phyloP scores from a whole-genome alignment of 2,888 invertebrate species.

The Sarcophaga carnaria region DNA sequence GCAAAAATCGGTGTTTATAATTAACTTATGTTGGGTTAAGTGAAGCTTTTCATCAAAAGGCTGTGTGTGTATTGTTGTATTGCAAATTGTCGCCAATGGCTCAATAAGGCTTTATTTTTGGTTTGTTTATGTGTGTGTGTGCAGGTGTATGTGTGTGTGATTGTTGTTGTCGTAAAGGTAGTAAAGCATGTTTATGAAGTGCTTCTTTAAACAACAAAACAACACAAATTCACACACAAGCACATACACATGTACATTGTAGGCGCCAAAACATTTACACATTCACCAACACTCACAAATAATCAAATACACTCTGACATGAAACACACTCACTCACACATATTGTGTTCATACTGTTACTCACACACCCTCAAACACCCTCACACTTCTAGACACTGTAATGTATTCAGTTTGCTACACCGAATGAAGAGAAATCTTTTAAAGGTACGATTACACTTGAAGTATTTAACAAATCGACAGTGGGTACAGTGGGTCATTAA shows the following conservation, averaged over 20 bases:
- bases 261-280: slow-evolving; percentile 33
- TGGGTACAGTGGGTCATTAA: not conserved
- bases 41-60: slow-evolving; percentile 70
- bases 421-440: slow-evolving; percentile 15
- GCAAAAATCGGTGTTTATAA: slow-evolving; percentile 67
- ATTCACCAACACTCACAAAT: slow-evolving; percentile 36
- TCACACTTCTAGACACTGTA: not conserved
- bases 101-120: slow-evolving; percentile 51
- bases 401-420: slow-evolving; percentile 6
- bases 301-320: not conserved
- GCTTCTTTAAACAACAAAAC: slow-evolving; percentile 38
- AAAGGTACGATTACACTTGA: slow-evolving; percentile 47
- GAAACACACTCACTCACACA: not conserved
- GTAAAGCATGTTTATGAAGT: slow-evolving; percentile 45
- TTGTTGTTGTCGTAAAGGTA: slow-evolving; percentile 25
- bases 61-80: slow-evolving; percentile 58
- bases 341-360: no score
- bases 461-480: slow-evolving; percentile 30
- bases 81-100: slow-evolving; percentile 71
- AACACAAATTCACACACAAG: not conserved
- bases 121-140: slow-evolving; percentile 13
- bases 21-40: slow-evolving; percentile 72
- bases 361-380: not conserved
- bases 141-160: not conserved
- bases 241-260: slow-evolving; percentile 14